Percentiles rank a stretch among this genome's conserved stretches.
phyloP scores from a whole-genome alignment of 1,140 invertebrate species.

The Leptonema lineaticorne region DNA sequence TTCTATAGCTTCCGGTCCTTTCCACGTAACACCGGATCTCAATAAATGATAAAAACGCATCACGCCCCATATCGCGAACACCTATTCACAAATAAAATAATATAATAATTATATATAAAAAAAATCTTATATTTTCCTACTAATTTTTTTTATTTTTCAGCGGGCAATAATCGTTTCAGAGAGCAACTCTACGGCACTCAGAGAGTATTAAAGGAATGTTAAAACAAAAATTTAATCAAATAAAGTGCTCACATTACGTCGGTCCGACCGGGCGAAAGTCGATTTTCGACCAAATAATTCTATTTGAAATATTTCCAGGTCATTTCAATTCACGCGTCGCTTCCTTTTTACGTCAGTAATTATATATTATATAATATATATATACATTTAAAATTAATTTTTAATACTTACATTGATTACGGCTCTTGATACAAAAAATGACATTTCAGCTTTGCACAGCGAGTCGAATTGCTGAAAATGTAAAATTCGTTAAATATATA shows the following conservation, averaged over 20 bases:
- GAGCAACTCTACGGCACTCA: no score
- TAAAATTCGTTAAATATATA: no score
- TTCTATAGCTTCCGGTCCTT: conserved; percentile 62
- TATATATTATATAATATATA: background rate
- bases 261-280: background rate
- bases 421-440: conserved; percentile 67
- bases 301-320: no score
- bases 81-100: conserved; percentile 48
- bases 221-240: conserved; percentile 21
- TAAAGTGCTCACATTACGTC: background rate
- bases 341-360: background rate
- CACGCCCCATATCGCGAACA: conserved; percentile 66
- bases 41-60: conserved; percentile 67
- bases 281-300: background rate
- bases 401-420: conserved; percentile 67
- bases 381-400: background rate
- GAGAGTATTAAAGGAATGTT: background rate
- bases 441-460: conserved; percentile 71
- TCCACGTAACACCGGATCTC: conserved; percentile 68
- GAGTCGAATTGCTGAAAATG: conserved; percentile 72
- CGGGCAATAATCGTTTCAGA: no score
- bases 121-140: no score
- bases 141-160: no score
- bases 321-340: background rate
- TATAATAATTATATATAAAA: no score